These are phyloP conservation scores for Rhamnusium bicolor DNA, from an alignment of 2,888 invertebrate species.

Conservation along the genomic window DNA sequence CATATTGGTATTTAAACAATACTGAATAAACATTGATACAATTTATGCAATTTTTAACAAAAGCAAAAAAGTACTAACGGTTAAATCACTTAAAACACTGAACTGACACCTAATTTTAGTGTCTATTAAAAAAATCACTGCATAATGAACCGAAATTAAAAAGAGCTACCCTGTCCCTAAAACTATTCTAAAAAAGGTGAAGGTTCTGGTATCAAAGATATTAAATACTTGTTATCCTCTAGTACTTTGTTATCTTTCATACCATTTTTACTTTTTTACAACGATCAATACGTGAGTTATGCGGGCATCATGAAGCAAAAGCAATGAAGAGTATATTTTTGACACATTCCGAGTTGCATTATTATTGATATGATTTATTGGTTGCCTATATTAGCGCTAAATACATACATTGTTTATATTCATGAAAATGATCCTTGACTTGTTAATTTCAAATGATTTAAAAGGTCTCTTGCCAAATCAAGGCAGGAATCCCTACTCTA, in stretches of 20 bases:
- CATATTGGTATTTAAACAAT: too few relatives aligned
- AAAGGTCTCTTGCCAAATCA: neutral
- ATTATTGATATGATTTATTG: neutral
- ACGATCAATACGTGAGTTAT: neutral
- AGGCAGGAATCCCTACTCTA: neutral
- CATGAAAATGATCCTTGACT: neutral
- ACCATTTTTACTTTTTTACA: neutral
- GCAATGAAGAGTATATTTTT: neutral
- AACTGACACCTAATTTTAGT: too few relatives aligned
- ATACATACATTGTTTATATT: neutral
- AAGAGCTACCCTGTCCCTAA: too few relatives aligned
- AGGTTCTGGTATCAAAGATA: neutral
- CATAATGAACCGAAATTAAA: too few relatives aligned
- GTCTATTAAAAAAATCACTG: too few relatives aligned
- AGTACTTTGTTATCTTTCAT: neutral
- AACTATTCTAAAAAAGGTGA: too few relatives aligned
- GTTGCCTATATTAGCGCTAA: neutral
- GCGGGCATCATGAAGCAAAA: neutral
- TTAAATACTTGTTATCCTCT: too few relatives aligned
- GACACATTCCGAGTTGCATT: neutral
- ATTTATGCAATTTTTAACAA: too few relatives aligned
- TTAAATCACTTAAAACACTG: too few relatives aligned
- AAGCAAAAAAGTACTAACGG: too few relatives aligned
- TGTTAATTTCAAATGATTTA: neutral
- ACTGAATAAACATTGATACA: too few relatives aligned